Percentiles rank a stretch among this genome's conserved stretches.
Conservation (phyloP, 2,888 invertebrate genomes). For the Rhamnusium bicolor region DNA sequence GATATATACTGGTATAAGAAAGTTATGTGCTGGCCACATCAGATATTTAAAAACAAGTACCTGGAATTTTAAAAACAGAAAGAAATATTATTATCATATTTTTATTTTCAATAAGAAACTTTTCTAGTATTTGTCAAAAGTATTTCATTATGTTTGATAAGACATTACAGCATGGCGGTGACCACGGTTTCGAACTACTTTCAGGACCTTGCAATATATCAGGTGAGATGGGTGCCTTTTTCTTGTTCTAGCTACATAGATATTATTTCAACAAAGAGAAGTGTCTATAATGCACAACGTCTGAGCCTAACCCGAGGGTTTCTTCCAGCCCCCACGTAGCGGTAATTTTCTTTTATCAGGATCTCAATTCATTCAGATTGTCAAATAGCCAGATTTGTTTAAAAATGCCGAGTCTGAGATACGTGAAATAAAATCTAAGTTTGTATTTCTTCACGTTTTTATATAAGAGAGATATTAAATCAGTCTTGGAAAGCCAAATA, state of each 20-base stretch:
- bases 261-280: background rate
- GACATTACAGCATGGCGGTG: no score
- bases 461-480: background rate
- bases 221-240: no score
- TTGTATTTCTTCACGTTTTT: background rate
- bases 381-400: background rate
- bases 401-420: background rate
- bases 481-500: conserved; percentile 4
- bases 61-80: no score
- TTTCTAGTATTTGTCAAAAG: no score
- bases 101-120: no score
- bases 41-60: no score
- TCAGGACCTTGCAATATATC: no score
- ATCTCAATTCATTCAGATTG: background rate
- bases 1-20: no score
- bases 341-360: background rate
- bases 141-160: no score
- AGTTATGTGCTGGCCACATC: no score
- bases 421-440: background rate
- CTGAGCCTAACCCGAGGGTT: background rate
- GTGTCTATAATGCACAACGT: background rate
- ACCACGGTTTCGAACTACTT: no score
- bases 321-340: background rate
- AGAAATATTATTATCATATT: no score
- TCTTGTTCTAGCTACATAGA: background rate